Evolutionary conservation across 2,888 invertebrate genomes (phyloP).

Genomic region (Drosophila acutilabella): DNA sequence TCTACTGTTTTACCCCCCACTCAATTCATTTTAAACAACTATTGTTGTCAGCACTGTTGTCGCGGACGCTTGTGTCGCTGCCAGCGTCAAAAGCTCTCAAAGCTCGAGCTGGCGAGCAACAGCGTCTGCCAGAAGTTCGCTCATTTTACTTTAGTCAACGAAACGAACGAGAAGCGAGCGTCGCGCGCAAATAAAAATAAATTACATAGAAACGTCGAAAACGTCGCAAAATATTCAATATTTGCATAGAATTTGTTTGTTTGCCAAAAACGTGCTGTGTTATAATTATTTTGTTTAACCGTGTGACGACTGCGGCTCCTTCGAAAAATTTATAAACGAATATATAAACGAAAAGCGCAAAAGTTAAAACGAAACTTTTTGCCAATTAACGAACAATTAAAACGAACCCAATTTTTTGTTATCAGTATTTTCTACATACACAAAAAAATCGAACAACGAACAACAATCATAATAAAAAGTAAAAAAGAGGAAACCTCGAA

Average conservation of each 20-base stretch:
- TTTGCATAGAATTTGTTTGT: constrained; percentile 28
- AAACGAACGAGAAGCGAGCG: constrained; percentile 83
- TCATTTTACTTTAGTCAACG: constrained; percentile 81
- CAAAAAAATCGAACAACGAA: constrained; percentile 40
- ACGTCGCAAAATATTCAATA: constrained; percentile 30
- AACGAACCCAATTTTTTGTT: constrained; percentile 69
- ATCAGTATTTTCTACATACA: constrained; percentile 65
- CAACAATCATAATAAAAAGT: constrained; percentile 15
- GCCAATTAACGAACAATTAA: constrained; percentile 70
- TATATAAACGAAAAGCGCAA: constrained; percentile 63
- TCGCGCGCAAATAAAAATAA: constrained; percentile 60
- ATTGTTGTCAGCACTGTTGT: too few species aligned
- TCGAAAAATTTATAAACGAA: constrained; percentile 36
- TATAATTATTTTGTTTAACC: constrained; percentile 25
- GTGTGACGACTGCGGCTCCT: constrained; percentile 45
- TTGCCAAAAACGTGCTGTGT: constrained; percentile 30
- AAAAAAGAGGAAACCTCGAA: constrained; percentile 25
- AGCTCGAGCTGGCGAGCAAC: constrained; percentile 11
- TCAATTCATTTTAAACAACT: too few species aligned
- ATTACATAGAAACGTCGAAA: constrained; percentile 15
- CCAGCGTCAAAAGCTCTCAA: constrained; percentile 26
- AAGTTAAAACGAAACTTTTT: constrained; percentile 34
- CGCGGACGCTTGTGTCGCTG: neutral
- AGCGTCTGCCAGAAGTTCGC: constrained; percentile 44
- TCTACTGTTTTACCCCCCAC: too few species aligned